Conservation (phyloP, 2,888 invertebrate species). For the Volucella zonaria region DNA sequence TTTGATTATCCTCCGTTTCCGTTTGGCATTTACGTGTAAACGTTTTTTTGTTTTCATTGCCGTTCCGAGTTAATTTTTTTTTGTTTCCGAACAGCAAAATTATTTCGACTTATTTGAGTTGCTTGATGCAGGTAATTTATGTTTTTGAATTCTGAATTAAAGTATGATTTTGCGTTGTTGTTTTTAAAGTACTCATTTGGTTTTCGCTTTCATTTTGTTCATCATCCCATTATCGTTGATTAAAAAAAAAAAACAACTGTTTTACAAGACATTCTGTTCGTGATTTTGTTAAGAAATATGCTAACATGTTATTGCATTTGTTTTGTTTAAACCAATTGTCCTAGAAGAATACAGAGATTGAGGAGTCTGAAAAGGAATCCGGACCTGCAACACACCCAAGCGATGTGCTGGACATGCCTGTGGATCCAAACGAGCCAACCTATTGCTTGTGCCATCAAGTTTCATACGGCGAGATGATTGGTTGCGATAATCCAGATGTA, state of each 20-base stretch:
- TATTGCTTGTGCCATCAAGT: constrained; percentile 99
- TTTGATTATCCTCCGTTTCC: constrained; percentile 36
- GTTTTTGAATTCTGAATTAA: constrained; percentile 23
- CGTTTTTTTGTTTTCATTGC: constrained; percentile 21
- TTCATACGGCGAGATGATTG: constrained; percentile 97
- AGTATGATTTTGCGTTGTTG: constrained; percentile 31
- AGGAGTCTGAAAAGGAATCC: constrained; percentile 85
- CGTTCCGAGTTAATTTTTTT: constrained; percentile 7
- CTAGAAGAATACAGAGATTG: constrained; percentile 81
- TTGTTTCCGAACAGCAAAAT: constrained; percentile 27
- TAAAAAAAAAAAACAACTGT: constrained; percentile 50
- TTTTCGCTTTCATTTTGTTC: constrained; percentile 56
- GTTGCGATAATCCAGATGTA: constrained; percentile 93
- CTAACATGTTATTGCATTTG: constrained; percentile 31
- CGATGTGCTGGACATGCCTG: constrained; percentile 94
- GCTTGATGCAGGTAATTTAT: constrained; percentile 72
- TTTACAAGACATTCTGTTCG: neutral
- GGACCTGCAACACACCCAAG: constrained; percentile 88
- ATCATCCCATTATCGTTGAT: constrained; percentile 53
- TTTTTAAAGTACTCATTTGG: neutral
- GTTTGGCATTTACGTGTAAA: constrained; percentile 11
- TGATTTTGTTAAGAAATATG: constrained; percentile 17
- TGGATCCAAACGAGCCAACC: constrained; percentile 98
- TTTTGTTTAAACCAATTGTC: constrained; percentile 34
- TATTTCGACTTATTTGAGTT: constrained; percentile 69